Evolutionary conservation across 1,140 invertebrate genomes (phyloP).

Genomic region (Gerris buenoi): DNA sequence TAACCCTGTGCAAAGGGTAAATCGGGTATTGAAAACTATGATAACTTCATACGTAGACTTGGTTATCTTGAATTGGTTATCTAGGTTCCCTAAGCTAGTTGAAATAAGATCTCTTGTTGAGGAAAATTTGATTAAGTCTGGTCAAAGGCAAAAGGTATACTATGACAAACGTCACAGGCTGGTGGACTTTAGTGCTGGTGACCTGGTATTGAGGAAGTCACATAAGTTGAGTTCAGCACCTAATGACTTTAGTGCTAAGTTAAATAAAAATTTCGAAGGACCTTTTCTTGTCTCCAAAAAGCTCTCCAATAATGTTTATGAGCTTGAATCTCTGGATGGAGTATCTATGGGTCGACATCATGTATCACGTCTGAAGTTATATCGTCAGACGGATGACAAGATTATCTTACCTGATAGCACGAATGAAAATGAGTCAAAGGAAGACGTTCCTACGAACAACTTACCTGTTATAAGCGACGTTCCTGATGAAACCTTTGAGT

Average conservation of each 20-base stretch:
- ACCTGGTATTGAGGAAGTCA: not conserved
- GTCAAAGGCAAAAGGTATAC: not conserved
- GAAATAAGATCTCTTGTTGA: not conserved
- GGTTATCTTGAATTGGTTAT: not conserved
- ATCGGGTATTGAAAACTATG: slow-evolving; percentile 30
- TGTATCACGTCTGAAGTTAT: not conserved
- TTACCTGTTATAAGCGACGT: too few relatives aligned
- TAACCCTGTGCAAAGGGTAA: slow-evolving; percentile 31
- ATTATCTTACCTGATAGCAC: not conserved
- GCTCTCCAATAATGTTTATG: not conserved
- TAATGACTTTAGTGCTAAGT: not conserved
- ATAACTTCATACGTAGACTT: slow-evolving; percentile 26
- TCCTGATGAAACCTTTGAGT: not conserved
- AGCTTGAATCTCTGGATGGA: not conserved
- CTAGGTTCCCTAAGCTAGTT: not conserved
- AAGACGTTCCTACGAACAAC: not conserved
- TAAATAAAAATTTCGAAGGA: not conserved
- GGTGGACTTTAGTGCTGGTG: not conserved
- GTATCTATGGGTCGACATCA: not conserved
- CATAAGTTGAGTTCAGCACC: not conserved
- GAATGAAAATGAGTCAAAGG: not conserved
- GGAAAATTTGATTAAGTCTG: not conserved
- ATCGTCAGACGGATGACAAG: not conserved
- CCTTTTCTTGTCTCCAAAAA: not conserved
- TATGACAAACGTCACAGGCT: not conserved